These are phyloP conservation scores for Diachrysia chrysitis DNA, from an alignment of 2,888 invertebrate species.

Conservation along the genomic window DNA sequence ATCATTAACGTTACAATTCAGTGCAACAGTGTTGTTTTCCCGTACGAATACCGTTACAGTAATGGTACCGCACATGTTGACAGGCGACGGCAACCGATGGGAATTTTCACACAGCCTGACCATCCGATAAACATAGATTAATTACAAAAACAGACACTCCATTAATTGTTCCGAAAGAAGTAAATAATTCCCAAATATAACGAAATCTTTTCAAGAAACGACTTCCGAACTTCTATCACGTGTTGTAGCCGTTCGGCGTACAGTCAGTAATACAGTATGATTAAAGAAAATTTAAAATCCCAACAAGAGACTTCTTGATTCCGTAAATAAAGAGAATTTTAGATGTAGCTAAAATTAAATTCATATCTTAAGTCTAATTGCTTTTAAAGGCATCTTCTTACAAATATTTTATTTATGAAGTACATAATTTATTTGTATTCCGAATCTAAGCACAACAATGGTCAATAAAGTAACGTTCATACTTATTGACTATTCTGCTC, in stretches of 20 bases:
- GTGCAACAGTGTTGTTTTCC: conserved; percentile 67
- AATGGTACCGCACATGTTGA: conserved; percentile 78
- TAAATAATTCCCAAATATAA: too few species aligned
- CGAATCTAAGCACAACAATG: conserved; percentile 52
- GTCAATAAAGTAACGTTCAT: conserved; percentile 54
- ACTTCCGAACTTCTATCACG: too few species aligned
- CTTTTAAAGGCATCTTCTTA: conserved; percentile 7
- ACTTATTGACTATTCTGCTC: conserved; percentile 43
- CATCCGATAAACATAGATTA: conserved; percentile 69
- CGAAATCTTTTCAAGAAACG: too few species aligned
- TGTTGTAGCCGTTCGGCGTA: too few species aligned
- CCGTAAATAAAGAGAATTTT: not conserved
- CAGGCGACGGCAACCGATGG: conserved; percentile 70
- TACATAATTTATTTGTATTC: conserved; percentile 44
- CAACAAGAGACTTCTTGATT: too few species aligned
- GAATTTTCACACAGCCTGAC: conserved; percentile 78
- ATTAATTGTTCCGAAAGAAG: not conserved
- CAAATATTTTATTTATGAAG: conserved; percentile 26
- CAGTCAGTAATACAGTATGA: too few species aligned
- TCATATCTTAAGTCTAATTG: not conserved
- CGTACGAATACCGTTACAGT: conserved; percentile 74
- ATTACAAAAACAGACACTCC: conserved; percentile 26
- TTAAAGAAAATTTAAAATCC: too few species aligned
- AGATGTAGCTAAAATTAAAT: not conserved
- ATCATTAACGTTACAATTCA: conserved; percentile 66